Evolutionary conservation across 2,888 invertebrate species (phyloP).

Genomic region (Corythucha ciliata): DNA sequence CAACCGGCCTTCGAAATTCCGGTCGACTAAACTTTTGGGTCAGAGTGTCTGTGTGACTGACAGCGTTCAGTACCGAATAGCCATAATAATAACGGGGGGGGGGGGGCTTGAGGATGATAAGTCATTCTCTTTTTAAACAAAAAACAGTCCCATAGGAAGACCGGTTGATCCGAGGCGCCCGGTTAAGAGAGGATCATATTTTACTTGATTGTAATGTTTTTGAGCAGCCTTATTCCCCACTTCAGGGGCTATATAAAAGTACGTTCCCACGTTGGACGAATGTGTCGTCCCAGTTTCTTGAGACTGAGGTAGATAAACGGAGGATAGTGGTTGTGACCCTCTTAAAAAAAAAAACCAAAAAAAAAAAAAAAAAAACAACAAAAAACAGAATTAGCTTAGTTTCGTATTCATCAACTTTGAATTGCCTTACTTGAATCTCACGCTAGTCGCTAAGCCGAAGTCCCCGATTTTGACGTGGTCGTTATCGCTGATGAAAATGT

Average conservation of each 20-base stretch:
- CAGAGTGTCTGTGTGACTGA: too few species aligned
- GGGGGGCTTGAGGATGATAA: not conserved
- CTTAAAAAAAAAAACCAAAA: too few species aligned
- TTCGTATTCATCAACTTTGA: not conserved
- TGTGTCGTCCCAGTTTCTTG: not conserved
- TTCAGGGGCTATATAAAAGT: constrained; percentile 92
- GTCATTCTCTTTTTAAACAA: not conserved
- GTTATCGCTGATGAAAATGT: constrained; percentile 88
- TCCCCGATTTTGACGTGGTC: constrained; percentile 98
- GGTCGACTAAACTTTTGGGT: too few species aligned
- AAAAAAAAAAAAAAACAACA: not conserved
- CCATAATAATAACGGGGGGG: not conserved
- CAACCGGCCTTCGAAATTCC: too few species aligned
- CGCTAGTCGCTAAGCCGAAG: constrained; percentile 89
- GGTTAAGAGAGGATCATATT: not conserved
- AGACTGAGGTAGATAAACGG: too few species aligned
- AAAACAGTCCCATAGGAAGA: not conserved
- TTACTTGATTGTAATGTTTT: constrained; percentile 59
- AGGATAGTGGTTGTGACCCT: too few species aligned
- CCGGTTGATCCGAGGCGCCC: not conserved
- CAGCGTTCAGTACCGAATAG: too few species aligned
- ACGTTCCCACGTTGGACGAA: constrained; percentile 69
- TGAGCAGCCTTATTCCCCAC: constrained; percentile 59
- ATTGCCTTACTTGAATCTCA: constrained; percentile 37
- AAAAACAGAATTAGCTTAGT: not conserved